Percentiles rank a stretch among this genome's conserved stretches.
Evolutionary conservation across 1,140 invertebrate genomes (phyloP).

Genomic region (Glossosoma conforme): DNA sequence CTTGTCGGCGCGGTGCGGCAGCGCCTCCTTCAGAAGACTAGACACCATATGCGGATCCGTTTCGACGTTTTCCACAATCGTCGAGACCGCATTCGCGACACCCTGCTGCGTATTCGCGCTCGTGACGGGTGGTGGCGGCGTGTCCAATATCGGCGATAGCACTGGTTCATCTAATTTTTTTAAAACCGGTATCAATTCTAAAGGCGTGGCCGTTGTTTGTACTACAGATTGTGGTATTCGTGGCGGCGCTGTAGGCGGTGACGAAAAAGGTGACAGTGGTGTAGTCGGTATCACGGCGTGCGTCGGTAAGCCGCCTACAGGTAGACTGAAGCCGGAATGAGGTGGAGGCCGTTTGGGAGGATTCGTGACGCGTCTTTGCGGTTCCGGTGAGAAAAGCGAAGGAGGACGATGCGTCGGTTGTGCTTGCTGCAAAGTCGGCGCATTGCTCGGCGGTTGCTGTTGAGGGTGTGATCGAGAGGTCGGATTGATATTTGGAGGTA

Average conservation of each 20-base stretch:
- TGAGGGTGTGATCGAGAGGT: slow-evolving; percentile 8
- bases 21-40: slow-evolving; percentile 45
- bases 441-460: slow-evolving; percentile 14
- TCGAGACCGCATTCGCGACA: slow-evolving; percentile 34
- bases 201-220: no score
- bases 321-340: neutral
- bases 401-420: slow-evolving; percentile 40
- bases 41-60: slow-evolving; percentile 47
- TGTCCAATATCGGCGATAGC: slow-evolving; percentile 38
- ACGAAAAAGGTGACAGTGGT: slow-evolving; percentile 44
- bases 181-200: no score
- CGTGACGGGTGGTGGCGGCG: slow-evolving; percentile 32
- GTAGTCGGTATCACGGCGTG: slow-evolving; percentile 38
- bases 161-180: slow-evolving; percentile 46
- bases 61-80: slow-evolving; percentile 40
- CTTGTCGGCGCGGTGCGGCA: slow-evolving; percentile 37
- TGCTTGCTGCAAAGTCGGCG: slow-evolving; percentile 13
- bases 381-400: slow-evolving; percentile 42
- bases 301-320: no score
- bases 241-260: slow-evolving; percentile 36
- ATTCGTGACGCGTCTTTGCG: no score
- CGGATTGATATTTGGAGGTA: no score
- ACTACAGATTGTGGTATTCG: no score
- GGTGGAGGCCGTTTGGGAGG: slow-evolving; percentile 25
- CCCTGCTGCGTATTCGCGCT: no score